Base-by-base conservation (phyloP, 2,888 invertebrate genomes). In the Tenthredo scrophulariae region DNA sequence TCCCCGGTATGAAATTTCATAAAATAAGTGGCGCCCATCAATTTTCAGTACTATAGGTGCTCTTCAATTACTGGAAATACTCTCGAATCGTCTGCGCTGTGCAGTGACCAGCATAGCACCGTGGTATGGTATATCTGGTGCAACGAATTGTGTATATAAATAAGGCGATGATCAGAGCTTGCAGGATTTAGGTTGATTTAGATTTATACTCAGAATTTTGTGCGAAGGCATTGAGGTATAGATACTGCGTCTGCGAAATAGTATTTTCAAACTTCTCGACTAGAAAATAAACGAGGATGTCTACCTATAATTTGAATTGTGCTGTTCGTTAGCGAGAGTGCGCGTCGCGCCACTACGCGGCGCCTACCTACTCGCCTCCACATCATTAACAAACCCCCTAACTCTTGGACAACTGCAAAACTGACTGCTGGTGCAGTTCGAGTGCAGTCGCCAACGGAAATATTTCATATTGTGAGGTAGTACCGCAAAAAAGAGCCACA, bases 271-370 rank as follows among this genome's bases (percentile, higher is more conserved):
- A 74, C 72, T 74, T 74, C 43, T 43, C 72, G 43, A 22, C 43
- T 74, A 74, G 10, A 43, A 46, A 74, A 74, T 74, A 74, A 67
- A 54, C 72, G 72, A 22, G 72, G 15, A 22, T 22, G 72, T 74
- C 72, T 74, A 74, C 22, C 72, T 77, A 77, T 77, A 77, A 77
- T 80, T 80, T 80, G 58, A 80, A 80, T 80, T 80, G 80, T 80
- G 77, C 46, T 54, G 22, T 80, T 80, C 80, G 80, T 80, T 80
- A 80, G 80, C 80, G 18, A 80, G 62, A 80, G 80, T 80, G 80
- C 80, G 72, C 77, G 77, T 77, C 54, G 50, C 77, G 77, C 54
- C 77, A 77, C 77, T 77, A 54, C 50, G 26, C 50, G 50, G 77
- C 77, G 54, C 50, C 77, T 50, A 54, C 77, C 77, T 77, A 50